Evolutionary conservation across 2,888 invertebrate genomes (phyloP).

Genomic region (Liodrosophila aerea): DNA sequence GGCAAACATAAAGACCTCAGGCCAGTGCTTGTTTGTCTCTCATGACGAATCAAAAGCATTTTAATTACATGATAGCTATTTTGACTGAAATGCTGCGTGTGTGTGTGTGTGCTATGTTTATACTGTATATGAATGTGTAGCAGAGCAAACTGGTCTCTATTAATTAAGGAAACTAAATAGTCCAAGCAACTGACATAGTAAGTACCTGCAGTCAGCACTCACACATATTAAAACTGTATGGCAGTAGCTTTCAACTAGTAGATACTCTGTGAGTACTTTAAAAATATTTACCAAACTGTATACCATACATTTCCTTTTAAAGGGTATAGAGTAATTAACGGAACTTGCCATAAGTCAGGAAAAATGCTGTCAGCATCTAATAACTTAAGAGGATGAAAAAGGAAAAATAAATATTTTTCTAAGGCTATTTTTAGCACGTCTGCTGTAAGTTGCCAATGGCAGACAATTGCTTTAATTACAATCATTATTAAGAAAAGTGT

Average conservation of each 20-base stretch:
- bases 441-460: too few relatives aligned
- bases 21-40: not conserved
- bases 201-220: constrained; percentile 4
- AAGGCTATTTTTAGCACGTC: not conserved
- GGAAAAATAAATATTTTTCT: not conserved
- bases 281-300: too few relatives aligned
- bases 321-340: too few relatives aligned
- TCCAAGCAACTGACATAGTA: not conserved
- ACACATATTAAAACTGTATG: constrained; percentile 3
- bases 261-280: too few relatives aligned
- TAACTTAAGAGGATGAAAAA: too few relatives aligned
- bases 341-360: too few relatives aligned
- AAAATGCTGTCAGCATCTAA: too few relatives aligned
- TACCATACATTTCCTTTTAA: too few relatives aligned
- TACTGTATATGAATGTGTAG: not conserved
- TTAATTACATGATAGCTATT: constrained; percentile 20
- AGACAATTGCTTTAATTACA: constrained; percentile 11
- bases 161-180: constrained; percentile 13
- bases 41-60: constrained; percentile 16
- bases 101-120: not conserved
- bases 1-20: too few relatives aligned
- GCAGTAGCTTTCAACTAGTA: too few relatives aligned
- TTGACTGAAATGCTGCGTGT: not conserved
- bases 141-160: not conserved
- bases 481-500: constrained; percentile 5